Evolutionary conservation across 2,113 vertebrate species (phyloP), one percentile per base, ranked within the genome.

Genomic region (Neodon shergylaensis): DNA sequence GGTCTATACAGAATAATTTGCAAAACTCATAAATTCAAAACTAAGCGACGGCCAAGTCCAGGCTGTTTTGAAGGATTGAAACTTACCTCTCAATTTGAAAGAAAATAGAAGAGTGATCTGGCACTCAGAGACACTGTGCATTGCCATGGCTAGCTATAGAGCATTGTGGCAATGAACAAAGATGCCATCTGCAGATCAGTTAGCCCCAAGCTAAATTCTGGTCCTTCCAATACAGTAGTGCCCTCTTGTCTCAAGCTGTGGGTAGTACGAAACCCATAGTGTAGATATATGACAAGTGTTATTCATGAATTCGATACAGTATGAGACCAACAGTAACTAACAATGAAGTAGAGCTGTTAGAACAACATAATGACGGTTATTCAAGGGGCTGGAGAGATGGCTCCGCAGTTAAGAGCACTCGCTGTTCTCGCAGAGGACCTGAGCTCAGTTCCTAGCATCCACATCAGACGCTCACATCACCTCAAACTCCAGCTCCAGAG

Each of bases 1-100:
- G 52, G 70, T 58, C 47, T 16, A 31, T 14, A 31, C 61, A 87
- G 44, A 84, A 94, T 88, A 87, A 93, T 92, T 91, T 94, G 31
- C 9, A 88, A 92, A 90, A 28, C 31, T 44, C 2, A 6, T 74
- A 42, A 73, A 58, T 78, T 33, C 66, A 88, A 82, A 88, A 47
- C 36, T 81, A 47, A 49, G 22, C n/a, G n/a, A n/a, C n/a, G n/a
- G n/a, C n/a, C n/a, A n/a, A n/a, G n/a, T n/a, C n/a, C n/a, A n/a
- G n/a, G n/a, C 17, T 2, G 0, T 79, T 93, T 81, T 86, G 63
- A 94, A 87, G 5, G 44, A 73, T 3, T 31, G 11, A 85, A 85
- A 44, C 19, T 83, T 70, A 61, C 4, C 52, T 3, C 26, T 58
- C 58, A 16, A n/a, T 52, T 63, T 33, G 86, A 68, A n/a, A 61